These are phyloP conservation scores for Semotilus atromaculatus DNA, from an alignment of 2,797 vertebrate genomes.

Conservation along the genomic window DNA sequence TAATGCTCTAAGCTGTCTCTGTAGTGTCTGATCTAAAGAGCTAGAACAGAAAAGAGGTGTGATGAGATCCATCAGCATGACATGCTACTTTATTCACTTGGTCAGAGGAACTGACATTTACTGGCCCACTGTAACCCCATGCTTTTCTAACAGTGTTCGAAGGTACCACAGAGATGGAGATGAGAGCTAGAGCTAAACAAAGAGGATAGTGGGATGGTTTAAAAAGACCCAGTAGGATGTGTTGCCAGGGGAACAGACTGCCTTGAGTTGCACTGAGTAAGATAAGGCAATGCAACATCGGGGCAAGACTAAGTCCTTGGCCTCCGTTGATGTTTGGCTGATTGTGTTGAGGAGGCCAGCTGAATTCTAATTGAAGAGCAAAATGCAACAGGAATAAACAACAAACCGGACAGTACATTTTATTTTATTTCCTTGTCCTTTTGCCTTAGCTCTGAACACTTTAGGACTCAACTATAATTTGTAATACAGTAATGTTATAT, in stretches of 20 bases:
- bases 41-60: background rate
- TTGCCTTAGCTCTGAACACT: background rate
- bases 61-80: background rate
- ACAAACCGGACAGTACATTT: background rate
- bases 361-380: slow-evolving; percentile 53
- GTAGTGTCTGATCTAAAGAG: background rate
- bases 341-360: slow-evolving; percentile 44
- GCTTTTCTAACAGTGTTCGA: background rate
- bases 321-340: slow-evolving; percentile 55
- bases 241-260: slow-evolving; percentile 54
- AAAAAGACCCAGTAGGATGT: slow-evolving; percentile 9
- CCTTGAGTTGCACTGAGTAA: slow-evolving; percentile 49
- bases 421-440: background rate
- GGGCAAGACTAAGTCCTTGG: slow-evolving; percentile 53
- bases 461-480: background rate
- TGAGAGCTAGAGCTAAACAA: slow-evolving; percentile 17
- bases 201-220: slow-evolving; percentile 23
- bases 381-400: slow-evolving; percentile 48
- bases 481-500: background rate
- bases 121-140: background rate
- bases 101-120: background rate
- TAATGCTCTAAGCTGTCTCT: background rate
- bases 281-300: slow-evolving; percentile 55
- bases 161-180: background rate
- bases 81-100: background rate